A percentile compares a stretch with the other conserved stretches of the same genome.
Evolutionary conservation across 2,113 vertebrate species (phyloP).

Genomic region (Mandrillus leucophaeus): DNA sequence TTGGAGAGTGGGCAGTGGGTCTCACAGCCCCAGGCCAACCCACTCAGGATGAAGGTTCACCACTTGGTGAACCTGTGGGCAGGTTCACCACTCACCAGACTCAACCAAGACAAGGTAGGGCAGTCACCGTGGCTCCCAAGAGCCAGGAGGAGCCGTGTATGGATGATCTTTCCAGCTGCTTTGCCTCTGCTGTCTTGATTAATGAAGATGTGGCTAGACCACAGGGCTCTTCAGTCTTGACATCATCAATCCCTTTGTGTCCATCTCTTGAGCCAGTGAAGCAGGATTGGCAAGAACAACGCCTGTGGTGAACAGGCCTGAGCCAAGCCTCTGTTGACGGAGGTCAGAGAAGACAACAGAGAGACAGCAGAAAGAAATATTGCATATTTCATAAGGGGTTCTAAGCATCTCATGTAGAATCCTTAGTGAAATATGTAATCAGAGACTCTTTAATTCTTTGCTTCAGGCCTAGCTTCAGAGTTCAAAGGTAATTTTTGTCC

Average conservation of each 20-base stretch:
- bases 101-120: not conserved
- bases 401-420: not conserved
- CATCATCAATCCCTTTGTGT: not conserved
- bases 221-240: not conserved
- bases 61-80: not conserved
- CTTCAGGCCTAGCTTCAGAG: not conserved
- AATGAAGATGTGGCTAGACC: not conserved
- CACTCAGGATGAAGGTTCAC: not conserved
- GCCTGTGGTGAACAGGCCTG: not conserved
- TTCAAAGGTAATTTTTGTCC: slow-evolving; percentile 25
- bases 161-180: rapidly evolving
- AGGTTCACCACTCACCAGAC: not conserved
- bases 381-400: not conserved
- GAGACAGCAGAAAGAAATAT: not conserved
- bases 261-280: not conserved
- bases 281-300: not conserved
- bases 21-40: not conserved
- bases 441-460: not conserved
- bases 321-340: not conserved
- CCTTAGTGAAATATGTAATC: not conserved
- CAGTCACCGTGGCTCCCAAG: not conserved
- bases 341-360: not conserved
- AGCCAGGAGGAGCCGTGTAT: rapidly evolving
- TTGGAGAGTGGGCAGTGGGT: not conserved
- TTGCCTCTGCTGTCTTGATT: not conserved